These are phyloP conservation scores for Euura saliciscinereae DNA, from an alignment of 1,140 invertebrate genomes.

Conservation along the genomic window DNA sequence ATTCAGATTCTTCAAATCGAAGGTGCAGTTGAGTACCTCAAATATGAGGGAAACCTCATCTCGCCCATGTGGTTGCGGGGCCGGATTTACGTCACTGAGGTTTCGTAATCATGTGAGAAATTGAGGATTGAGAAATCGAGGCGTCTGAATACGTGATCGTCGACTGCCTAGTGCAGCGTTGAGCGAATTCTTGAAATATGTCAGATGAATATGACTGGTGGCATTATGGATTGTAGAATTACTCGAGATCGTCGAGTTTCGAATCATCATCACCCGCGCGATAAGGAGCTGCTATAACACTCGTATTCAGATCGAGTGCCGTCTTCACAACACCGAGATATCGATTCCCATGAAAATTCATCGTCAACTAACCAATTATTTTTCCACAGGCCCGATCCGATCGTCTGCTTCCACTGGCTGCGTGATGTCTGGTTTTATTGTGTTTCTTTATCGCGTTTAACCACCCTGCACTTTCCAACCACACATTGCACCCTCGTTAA, in stretches of 20 bases:
- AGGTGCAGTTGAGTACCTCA: neutral
- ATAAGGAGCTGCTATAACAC: too few relatives aligned
- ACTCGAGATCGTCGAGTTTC: too few relatives aligned
- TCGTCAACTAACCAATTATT: too few relatives aligned
- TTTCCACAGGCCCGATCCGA: neutral
- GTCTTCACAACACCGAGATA: too few relatives aligned
- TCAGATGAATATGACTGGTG: neutral
- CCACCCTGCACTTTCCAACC: neutral
- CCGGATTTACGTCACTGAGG: neutral
- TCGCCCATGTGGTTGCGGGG: neutral
- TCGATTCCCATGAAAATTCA: too few relatives aligned
- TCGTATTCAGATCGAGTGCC: too few relatives aligned
- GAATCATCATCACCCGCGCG: too few relatives aligned
- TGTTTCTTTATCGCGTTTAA: constrained; percentile 3
- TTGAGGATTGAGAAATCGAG: constrained; percentile 2
- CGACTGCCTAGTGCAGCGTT: neutral
- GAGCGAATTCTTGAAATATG: neutral
- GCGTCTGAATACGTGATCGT: neutral
- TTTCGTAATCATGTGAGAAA: neutral
- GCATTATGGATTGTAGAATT: too few relatives aligned
- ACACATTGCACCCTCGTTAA: neutral
- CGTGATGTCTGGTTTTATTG: neutral
- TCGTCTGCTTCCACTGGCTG: neutral
- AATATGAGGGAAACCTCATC: neutral
- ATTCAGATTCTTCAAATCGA: too few relatives aligned